Evolutionary conservation across 2,113 vertebrate species (phyloP).

Genomic region (Fukomys damarensis): DNA sequence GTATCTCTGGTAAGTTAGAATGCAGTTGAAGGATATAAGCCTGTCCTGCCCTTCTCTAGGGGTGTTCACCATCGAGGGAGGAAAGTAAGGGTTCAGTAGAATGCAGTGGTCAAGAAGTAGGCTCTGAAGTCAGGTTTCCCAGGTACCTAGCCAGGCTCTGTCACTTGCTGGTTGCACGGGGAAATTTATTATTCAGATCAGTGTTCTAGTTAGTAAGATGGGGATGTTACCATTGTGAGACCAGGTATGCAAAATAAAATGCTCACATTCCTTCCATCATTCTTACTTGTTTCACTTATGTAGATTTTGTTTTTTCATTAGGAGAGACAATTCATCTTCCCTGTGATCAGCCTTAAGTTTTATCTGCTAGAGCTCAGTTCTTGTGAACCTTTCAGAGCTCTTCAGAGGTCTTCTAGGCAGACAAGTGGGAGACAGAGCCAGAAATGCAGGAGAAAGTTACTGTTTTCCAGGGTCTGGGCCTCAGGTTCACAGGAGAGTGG

Average conservation of each 20-base stretch:
- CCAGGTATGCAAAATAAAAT: background rate
- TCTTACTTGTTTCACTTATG: background rate
- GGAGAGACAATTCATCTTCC: background rate
- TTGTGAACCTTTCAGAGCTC: background rate
- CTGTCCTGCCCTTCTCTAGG: background rate
- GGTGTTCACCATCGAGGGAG: background rate
- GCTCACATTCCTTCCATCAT: background rate
- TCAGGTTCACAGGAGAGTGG: background rate
- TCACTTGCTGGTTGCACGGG: background rate
- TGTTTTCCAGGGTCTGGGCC: background rate
- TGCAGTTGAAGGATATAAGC: background rate
- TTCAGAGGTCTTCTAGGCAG: background rate
- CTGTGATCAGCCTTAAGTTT: background rate
- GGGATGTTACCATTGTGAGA: background rate
- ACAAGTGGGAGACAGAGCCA: background rate
- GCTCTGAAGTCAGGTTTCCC: background rate
- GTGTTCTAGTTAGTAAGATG: background rate
- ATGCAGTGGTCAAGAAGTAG: background rate
- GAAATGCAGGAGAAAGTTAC: background rate
- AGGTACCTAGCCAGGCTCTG: background rate
- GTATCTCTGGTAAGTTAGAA: background rate
- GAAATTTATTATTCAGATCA: background rate
- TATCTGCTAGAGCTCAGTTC: background rate
- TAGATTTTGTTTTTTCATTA: background rate
- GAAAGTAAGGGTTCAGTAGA: background rate